These are phyloP conservation scores for Myotis myotis DNA, from an alignment of 2,797 vertebrate species.

Conservation along the genomic window DNA sequence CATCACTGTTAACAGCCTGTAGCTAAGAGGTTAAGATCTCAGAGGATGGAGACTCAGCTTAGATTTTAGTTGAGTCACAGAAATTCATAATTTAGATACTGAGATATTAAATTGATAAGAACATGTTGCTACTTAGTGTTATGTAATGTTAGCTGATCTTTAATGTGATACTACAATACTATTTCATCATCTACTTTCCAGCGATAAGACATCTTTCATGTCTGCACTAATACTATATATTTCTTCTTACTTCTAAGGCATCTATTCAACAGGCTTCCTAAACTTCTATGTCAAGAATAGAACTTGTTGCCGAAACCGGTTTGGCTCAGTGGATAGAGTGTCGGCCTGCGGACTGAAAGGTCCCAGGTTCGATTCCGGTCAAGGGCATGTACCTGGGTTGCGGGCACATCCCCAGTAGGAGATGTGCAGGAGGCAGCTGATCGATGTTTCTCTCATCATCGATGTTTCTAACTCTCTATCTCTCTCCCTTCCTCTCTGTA, in stretches of 20 bases:
- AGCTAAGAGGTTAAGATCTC: neutral
- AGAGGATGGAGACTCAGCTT: neutral
- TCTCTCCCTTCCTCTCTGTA: too few relatives aligned
- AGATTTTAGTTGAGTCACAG: neutral
- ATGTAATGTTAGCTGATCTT: neutral
- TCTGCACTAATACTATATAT: neutral
- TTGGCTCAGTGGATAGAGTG: too few relatives aligned
- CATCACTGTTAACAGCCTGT: neutral
- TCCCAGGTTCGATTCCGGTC: too few relatives aligned
- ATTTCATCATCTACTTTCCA: neutral
- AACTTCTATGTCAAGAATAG: constrained; percentile 4
- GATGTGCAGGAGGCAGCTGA: too few relatives aligned
- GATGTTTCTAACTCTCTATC: too few relatives aligned
- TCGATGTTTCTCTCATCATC: too few relatives aligned
- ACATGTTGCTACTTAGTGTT: neutral
- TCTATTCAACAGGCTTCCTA: constrained; percentile 8
- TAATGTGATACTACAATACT: neutral
- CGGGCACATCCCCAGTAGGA: too few relatives aligned
- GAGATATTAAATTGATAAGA: constrained; percentile 13
- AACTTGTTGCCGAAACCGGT: too few relatives aligned
- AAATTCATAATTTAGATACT: neutral
- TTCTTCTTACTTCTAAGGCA: neutral
- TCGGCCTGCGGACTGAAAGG: too few relatives aligned
- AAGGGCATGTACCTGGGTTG: too few relatives aligned
- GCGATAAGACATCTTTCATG: constrained; percentile 5